These are phyloP conservation scores for Aldrovandia affinis DNA, from an alignment of 2,797 vertebrate species.

Conservation along the genomic window DNA sequence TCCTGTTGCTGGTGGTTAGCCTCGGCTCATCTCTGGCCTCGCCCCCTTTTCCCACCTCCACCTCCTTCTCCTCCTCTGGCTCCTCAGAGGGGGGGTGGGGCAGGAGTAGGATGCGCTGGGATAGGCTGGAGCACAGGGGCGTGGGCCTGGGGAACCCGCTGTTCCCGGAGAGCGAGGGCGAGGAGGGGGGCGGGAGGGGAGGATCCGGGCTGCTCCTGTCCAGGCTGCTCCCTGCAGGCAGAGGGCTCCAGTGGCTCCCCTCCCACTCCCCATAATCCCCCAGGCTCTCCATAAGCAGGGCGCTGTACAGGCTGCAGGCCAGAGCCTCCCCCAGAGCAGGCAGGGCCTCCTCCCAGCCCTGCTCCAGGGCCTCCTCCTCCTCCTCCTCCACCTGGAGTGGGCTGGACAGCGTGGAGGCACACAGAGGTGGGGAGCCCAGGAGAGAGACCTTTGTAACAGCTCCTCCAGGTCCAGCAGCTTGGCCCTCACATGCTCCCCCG, in stretches of 20 bases:
- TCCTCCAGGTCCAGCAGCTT: constrained; percentile 19
- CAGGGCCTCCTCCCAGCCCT: neutral
- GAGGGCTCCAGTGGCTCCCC: constrained; percentile 45
- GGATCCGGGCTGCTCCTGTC: constrained; percentile 56
- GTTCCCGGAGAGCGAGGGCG: constrained; percentile 58
- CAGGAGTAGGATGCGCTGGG: constrained; percentile 69
- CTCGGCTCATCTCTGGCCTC: neutral
- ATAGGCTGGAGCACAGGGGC: constrained; percentile 59
- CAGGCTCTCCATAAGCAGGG: constrained; percentile 45
- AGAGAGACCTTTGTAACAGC: constrained; percentile 38
- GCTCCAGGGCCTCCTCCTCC: neutral
- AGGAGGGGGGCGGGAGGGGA: constrained; percentile 55
- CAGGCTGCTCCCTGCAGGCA: neutral
- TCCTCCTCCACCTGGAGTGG: neutral
- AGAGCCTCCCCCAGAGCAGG: neutral
- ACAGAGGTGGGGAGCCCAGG: neutral
- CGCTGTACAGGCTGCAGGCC: neutral
- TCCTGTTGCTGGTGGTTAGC: neutral
- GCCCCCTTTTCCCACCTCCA: neutral
- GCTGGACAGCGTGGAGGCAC: neutral
- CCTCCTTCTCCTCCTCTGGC: neutral
- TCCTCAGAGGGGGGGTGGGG: constrained; percentile 31
- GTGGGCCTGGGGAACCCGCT: constrained; percentile 67
- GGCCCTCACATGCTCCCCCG: constrained; percentile 15
- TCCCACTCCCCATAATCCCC: constrained; percentile 34